Conservation (phyloP, 2,888 invertebrate species). For the Melipona beecheii region DNA sequence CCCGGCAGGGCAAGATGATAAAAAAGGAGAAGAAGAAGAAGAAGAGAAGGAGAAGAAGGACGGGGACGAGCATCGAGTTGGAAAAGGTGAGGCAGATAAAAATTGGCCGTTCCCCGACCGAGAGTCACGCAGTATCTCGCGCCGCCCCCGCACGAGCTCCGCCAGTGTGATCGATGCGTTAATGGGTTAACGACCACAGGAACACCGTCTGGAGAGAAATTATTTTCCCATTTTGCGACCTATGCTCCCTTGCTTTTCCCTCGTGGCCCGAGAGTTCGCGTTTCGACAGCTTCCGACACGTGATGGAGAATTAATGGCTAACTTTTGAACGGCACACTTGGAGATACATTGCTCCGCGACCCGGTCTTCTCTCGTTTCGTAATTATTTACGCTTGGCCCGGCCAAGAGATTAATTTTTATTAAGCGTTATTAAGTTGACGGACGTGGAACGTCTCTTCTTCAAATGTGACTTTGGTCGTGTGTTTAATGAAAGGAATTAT, state of each 20-base stretch:
- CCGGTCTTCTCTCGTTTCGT: not conserved
- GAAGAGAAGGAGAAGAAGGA: constrained; percentile 1
- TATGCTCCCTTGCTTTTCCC: constrained; percentile 9
- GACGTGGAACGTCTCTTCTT: too few species aligned
- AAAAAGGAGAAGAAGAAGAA: not conserved
- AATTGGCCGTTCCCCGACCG: constrained; percentile 43
- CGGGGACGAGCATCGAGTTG: too few species aligned
- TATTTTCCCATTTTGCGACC: constrained; percentile 62
- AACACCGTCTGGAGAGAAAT: constrained; percentile 67
- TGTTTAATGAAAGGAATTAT: too few species aligned
- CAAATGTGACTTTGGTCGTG: too few species aligned
- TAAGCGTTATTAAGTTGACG: too few species aligned
- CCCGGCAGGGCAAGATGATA: constrained; percentile 37
- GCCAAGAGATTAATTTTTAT: too few species aligned
- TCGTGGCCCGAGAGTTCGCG: not conserved
- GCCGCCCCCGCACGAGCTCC: constrained; percentile 4
- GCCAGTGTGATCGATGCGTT: constrained; percentile 65
- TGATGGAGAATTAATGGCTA: constrained; percentile 30
- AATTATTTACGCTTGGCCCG: not conserved
- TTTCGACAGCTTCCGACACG: not conserved
- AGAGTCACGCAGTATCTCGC: constrained; percentile 24
- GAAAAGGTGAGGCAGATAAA: constrained; percentile 43
- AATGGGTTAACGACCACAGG: constrained; percentile 68
- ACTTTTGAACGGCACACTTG: not conserved
- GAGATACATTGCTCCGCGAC: not conserved